phyloP scores from a whole-genome alignment of 2,888 invertebrate species.

The Trissonchulus latispiculum region DNA sequence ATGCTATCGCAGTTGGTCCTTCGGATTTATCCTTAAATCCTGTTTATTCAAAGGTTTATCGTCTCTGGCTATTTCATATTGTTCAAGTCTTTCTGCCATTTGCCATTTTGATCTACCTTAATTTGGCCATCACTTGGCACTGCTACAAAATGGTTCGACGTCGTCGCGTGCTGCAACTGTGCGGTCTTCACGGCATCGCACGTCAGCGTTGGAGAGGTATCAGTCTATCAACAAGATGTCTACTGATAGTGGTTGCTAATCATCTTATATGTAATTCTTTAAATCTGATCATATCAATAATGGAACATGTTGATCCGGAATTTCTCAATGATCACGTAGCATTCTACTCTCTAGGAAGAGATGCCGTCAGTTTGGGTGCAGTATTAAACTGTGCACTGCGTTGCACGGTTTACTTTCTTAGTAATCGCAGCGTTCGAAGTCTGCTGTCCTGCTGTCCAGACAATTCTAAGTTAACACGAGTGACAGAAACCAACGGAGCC shows the following conservation, averaged over 20 bases:
- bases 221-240: constrained; percentile 2
- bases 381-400: constrained; percentile 15
- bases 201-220: background rate
- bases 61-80: background rate
- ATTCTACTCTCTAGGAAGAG: background rate
- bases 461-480: background rate
- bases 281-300: constrained; percentile 2
- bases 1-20: background rate
- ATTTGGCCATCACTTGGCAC: background rate
- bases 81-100: constrained; percentile 10
- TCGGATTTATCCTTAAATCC: background rate
- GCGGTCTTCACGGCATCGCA: background rate
- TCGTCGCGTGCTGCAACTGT: background rate
- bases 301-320: constrained; percentile 1
- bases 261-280: constrained; percentile 16
- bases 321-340: background rate
- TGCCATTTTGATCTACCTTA: background rate
- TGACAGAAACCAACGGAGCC: no score
- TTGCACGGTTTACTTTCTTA: background rate
- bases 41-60: constrained; percentile 7
- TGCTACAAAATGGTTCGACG: background rate
- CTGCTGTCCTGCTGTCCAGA: background rate
- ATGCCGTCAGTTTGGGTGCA: background rate
- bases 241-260: constrained; percentile 4
- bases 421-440: background rate